These are phyloP conservation scores for Lathamus discolor DNA, from an alignment of 2,113 vertebrate genomes.

Conservation along the genomic window DNA sequence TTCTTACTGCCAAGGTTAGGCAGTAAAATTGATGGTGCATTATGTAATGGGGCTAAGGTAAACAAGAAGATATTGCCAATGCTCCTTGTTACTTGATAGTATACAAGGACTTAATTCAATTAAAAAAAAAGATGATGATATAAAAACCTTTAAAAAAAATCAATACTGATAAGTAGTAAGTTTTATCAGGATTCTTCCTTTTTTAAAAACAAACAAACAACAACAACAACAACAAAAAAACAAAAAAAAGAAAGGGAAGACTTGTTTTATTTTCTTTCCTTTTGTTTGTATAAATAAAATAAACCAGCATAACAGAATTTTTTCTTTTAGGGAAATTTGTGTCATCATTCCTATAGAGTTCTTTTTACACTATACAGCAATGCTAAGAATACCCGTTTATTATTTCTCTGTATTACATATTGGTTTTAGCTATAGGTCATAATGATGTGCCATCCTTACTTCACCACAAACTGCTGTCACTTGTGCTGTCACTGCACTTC, in stretches of 20 bases:
- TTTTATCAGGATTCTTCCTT: background rate
- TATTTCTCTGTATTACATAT: background rate
- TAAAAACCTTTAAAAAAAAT: background rate
- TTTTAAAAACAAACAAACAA: background rate
- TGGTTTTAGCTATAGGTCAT: background rate
- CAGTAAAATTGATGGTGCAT: background rate
- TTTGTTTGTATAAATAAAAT: background rate
- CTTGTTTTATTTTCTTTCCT: background rate
- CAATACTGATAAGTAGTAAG: background rate
- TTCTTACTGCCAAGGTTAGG: background rate
- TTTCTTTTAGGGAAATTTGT: background rate
- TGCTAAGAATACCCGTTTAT: background rate
- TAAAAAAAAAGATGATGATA: background rate
- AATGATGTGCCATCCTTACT: background rate
- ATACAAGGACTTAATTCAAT: background rate
- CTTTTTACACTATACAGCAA: background rate
- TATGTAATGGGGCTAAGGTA: background rate
- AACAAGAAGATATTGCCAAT: background rate
- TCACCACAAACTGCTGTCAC: fast-evolving
- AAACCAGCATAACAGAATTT: background rate
- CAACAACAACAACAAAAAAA: background rate
- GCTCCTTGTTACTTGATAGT: background rate
- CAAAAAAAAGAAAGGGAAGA: background rate
- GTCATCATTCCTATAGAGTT: fast-evolving
- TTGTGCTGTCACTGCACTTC: background rate